Evolutionary conservation across 1,140 invertebrate species (phyloP), one percentile per base, ranked within the genome.

Genomic region (Drosophila funebris): DNA sequence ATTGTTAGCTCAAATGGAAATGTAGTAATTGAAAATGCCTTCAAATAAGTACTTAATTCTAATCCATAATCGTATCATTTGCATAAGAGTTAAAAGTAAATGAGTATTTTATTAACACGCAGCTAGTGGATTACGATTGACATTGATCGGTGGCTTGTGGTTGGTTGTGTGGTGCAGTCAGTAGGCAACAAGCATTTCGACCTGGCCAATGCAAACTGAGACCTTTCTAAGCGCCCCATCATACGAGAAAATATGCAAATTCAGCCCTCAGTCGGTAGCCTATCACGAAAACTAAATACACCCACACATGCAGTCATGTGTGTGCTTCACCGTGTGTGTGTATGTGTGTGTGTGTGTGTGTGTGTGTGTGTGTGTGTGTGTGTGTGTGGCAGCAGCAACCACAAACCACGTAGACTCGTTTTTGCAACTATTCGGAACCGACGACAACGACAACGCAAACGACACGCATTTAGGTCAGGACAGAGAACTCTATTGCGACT

Each of bases 401-500:
- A 69, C 66, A 71, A 37, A 52, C 44, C 14, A 36, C 52, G 29
- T 63, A 62, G 56, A 73, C 64, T 69, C 66, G 71, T 39, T 63
- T 70, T 76, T 77, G 82, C 81, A 88, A 88, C 82, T 87, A 82
- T 87, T 87, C 81, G 81, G 81, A 54, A 73, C 56, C 66, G 63
- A 73, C 63, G 71, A 62, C 24, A 73, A 43, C 66, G 63, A 36
- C 54, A 69, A 16, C 54, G 56, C 44, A 58, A 54, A 33, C 73
- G 58, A 87, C 66, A 82, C 75, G 78, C 75, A 87, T 87, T 88
- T 82, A 88, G 83, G 83, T 78, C 78, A 88, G 48, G 20, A 46
- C 53, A 41, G 39, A 44, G 39, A 36, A 54, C 56, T 76, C 78
- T 77, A 70, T 29, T 85, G 78, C 82, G 77, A 75, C 82, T 87